Evolutionary conservation across 2,113 vertebrate genomes (phyloP).

Genomic region (Cyanoramphus novaezelandiae): DNA sequence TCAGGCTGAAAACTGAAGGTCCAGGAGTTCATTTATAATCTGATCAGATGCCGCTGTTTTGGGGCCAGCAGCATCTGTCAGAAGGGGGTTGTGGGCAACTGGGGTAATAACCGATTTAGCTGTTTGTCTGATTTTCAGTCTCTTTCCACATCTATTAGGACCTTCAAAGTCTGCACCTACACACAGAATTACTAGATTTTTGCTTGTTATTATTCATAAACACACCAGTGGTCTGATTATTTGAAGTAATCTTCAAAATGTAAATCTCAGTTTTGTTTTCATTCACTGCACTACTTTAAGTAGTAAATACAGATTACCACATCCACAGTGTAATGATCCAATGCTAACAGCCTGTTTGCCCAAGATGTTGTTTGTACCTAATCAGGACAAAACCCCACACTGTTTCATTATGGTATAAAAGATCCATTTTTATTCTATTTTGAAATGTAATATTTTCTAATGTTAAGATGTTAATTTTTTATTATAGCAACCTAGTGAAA

Average conservation of each 20-base stretch:
- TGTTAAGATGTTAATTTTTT: not conserved
- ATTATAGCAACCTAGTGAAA: not conserved
- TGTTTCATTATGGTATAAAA: not conserved
- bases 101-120: slow-evolving; percentile 19
- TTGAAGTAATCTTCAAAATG: not conserved
- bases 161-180: not conserved
- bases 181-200: not conserved
- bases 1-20: slow-evolving; percentile 3
- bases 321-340: not conserved
- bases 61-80: slow-evolving; percentile 23
- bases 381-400: not conserved
- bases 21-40: slow-evolving; percentile 51
- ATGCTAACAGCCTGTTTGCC: not conserved
- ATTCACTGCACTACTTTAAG: not conserved
- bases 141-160: not conserved
- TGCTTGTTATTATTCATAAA: not conserved
- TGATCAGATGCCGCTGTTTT: not conserved
- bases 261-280: not conserved
- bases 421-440: not conserved
- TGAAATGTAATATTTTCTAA: not conserved
- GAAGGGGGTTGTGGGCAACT: not conserved
- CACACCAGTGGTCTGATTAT: not conserved
- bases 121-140: not conserved
- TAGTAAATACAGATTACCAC: not conserved
- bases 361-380: not conserved